Base-by-base conservation (phyloP, 2,113 vertebrate genomes). In the Felis catus region DNA sequence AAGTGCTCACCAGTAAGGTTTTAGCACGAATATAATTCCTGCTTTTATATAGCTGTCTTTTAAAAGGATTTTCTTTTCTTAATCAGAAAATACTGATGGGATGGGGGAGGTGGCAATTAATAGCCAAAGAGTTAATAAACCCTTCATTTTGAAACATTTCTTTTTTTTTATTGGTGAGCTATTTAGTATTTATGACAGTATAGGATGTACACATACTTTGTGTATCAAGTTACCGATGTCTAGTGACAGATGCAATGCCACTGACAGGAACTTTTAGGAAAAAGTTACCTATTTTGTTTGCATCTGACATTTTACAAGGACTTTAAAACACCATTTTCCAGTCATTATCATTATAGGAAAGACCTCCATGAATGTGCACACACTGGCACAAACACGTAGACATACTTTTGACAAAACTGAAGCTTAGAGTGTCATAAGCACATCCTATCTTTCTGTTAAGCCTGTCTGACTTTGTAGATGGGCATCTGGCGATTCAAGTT, bases 11-110 rank as follows among this genome's bases (percentile, higher is more conserved):
- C 48, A 19, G 25, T 33, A 53, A 31, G 9, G 13, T 51, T 65
- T 80, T 27, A 39, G 7, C 31, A 68, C 10, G 25, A 78, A 36
- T 68, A 14, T 41, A 61, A 25, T 39, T 33, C 13, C 33, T 82
- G 39, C 25, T 36, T 2, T 53, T 33, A 3, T 45, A 73, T 31
- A n/a, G n/a, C 16, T 95, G 71, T 83, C 5, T 76, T 48, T 53
- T 48, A 58, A 89, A 33, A 74, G 21, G 2, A 51, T 78, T 95
- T 81, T 8, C 29, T 95, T 90, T 95, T 70, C 74, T 78, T 91
- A 41, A 76, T 91, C 78, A 58, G 31, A 88, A 68, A 58, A 41
- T 66, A 80, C 6, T 23, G 48, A 15, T 63, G n/a, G 80, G 1
- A 53, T 89, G 7, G 8, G 55, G 15, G 5, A 58, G 18, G 45